Evolutionary conservation across 2,888 invertebrate species (phyloP).

Genomic region (Phyllotreta striolata): DNA sequence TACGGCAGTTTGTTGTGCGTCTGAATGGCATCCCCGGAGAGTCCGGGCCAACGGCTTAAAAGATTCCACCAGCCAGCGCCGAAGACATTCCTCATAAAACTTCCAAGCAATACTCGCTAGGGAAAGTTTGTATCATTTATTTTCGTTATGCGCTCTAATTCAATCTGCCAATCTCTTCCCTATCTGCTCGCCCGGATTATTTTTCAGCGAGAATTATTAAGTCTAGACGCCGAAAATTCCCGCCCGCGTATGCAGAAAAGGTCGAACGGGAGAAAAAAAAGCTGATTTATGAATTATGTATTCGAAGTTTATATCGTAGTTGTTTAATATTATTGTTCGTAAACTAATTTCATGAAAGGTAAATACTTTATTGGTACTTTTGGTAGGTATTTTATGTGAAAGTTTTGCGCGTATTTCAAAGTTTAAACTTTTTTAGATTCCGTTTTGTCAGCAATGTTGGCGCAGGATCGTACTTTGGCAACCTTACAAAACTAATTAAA

Average conservation of each 20-base stretch:
- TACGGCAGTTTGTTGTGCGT: too few relatives aligned
- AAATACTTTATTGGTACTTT: too few relatives aligned
- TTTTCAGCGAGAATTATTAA: constrained; percentile 28
- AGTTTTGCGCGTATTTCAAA: too few relatives aligned
- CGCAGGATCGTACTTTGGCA: too few relatives aligned
- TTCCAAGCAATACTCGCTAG: constrained; percentile 14
- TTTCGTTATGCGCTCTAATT: constrained; percentile 14
- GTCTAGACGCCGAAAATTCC: constrained; percentile 22
- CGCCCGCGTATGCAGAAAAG: constrained; percentile 1
- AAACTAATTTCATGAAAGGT: too few relatives aligned
- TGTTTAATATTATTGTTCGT: too few relatives aligned
- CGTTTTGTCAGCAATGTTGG: too few relatives aligned
- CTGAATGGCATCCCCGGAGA: constrained; percentile 1
- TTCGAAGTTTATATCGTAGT: background rate
- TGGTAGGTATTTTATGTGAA: too few relatives aligned
- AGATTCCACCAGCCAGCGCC: constrained; percentile 8
- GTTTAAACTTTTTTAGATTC: too few relatives aligned
- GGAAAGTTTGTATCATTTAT: constrained; percentile 22
- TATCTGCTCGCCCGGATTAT: constrained; percentile 27
- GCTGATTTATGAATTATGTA: background rate
- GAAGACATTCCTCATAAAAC: constrained; percentile 16
- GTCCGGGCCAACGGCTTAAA: constrained; percentile 7
- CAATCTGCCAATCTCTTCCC: constrained; percentile 33
- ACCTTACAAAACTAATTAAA: too few relatives aligned
- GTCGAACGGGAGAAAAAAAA: background rate